Percentiles rank a stretch among this genome's conserved stretches.
Evolutionary conservation across 2,888 invertebrate species (phyloP).

Genomic region (Cephus nigrinus): DNA sequence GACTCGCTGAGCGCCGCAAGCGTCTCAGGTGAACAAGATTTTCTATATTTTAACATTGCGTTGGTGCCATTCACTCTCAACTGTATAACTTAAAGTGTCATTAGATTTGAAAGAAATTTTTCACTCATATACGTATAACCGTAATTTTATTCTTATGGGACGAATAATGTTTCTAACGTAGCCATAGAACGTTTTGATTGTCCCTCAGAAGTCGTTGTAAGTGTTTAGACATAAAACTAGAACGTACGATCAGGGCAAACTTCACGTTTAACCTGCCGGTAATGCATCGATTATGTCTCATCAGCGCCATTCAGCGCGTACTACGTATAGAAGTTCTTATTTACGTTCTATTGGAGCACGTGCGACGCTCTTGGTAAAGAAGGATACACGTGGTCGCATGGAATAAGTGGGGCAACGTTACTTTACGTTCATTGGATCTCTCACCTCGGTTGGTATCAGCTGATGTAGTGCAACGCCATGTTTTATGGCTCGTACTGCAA

Average conservation of each 20-base stretch:
- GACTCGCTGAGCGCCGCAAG: conserved; percentile 66
- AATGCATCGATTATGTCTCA: neutral
- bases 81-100: neutral
- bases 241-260: neutral
- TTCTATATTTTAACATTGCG: conserved; percentile 6
- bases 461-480: neutral
- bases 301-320: neutral
- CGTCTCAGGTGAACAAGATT: conserved; percentile 64
- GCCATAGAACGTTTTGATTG: neutral
- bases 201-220: neutral
- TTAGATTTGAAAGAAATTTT: neutral
- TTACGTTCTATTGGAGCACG: neutral
- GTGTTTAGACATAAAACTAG: neutral
- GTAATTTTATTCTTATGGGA: neutral
- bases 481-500: neutral
- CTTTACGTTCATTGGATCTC: neutral
- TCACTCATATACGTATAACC: neutral
- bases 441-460: neutral
- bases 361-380: neutral
- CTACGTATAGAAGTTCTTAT: neutral
- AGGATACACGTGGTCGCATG: neutral
- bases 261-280: neutral
- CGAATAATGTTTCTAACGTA: neutral
- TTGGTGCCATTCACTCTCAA: neutral
- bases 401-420: neutral